Base-by-base conservation (phyloP, 2,797 vertebrate genomes). In the Pangasius krempfi region DNA sequence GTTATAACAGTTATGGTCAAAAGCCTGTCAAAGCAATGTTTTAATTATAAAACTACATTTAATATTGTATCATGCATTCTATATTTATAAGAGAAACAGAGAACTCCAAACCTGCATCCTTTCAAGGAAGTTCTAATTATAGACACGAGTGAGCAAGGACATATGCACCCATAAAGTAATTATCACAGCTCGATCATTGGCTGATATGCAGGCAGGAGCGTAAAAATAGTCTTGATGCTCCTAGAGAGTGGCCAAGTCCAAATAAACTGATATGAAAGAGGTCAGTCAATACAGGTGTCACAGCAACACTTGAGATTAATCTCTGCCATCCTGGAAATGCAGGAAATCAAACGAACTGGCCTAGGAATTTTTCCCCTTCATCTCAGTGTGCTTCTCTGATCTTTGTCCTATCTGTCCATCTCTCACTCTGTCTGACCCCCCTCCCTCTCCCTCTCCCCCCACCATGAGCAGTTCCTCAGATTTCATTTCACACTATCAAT, bases 401-500 rank as follows among this genome's bases (percentile, higher is more conserved):
- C 81, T 66, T 47, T 66, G 54, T 81, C 54, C 27, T 20, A 84
- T 66, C 40, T 84, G 80, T 47, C 44, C 70, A 75, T 58, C 16
- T 82, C 12, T 82, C 30, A 30, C 9, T 83, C 16, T 60, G 13
- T 83, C 18, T 33, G 20, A 58, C 78, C 52, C 13, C 16, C 18
- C n/a, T n/a, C n/a, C n/a, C n/a, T n/a, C 2, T 44, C 44, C 5
- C 44, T 44, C 44, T 44, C 6, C 68, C 33, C 44, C 40, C 64
- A 66, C 33, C 30, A 56, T 30, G 50, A 70, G 30, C 25, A 54
- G 13, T 76, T 80, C n/a, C 47, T 78, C n/a, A 84, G 72, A 88
- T 88, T 66, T 88, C 18, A 88, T 88, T 84, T 88, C 56, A 52
- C 80, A 88, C 56, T 64, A 88, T 88, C 80, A 84, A 88, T 88